Evolutionary conservation across 2,888 invertebrate species (phyloP), one percentile per base, ranked within the genome.

Genomic region (Lasioglossum villosulum): DNA sequence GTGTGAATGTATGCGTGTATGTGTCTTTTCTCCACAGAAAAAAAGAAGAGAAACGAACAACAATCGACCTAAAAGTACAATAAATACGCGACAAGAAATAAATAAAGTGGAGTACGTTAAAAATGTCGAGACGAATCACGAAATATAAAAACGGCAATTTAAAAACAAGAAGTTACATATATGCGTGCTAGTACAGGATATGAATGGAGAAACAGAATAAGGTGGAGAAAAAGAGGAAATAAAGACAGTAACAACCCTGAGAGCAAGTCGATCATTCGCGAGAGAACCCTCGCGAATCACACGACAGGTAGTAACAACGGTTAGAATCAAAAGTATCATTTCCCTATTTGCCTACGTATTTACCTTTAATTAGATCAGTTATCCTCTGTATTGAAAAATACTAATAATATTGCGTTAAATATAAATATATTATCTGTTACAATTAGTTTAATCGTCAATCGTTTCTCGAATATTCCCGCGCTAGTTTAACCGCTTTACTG

Each of bases 361-460:
- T 93, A 92, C 87, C 89, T 92, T 68, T 92, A 91, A 93, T 93
- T 92, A 94, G 93, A 91, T 93, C 93, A 88, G 83, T 91, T 90
- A 90, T 89, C 88, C 56, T 91, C 86, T 91, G 90, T 93, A 90
- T 92, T 93, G 93, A 92, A 93, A 90, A 94, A 93, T 94, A 94
- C 90, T 93, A 93, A 93, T 93, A 92, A 93, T 93, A 94, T 93
- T 91, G 92, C 90, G 84, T 93, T 92, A 92, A 93, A 91, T 94
- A 93, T 93, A 94, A 93, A 93, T 94, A 94, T 92, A 93, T 93
- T 92, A 93, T 93, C 89, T 91, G 91, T 91, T 93, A 91, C 89
- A 88, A 90, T 92, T 90, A 91, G 70, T 73, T 89, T 90, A 89
- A 90, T 88, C 88, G 84, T 92, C 89, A 92, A 92, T 93, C 88